These are phyloP conservation scores for Enteromius afrohamiltoni DNA, from an alignment of 2,797 vertebrate species.

Conservation along the genomic window DNA sequence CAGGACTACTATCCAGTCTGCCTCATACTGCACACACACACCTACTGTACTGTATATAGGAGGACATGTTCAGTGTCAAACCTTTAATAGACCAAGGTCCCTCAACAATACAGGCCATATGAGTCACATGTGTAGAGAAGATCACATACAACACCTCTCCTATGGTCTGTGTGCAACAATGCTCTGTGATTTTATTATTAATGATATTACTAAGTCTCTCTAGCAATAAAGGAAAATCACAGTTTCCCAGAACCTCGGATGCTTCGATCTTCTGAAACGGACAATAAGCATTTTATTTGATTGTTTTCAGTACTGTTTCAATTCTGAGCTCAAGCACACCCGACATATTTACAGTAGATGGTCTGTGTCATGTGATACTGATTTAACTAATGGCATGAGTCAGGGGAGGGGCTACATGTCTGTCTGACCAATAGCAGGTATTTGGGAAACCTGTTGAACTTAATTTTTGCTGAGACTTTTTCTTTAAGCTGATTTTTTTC, in stretches of 20 bases:
- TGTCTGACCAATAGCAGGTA: constrained; percentile 3
- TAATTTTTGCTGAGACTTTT: neutral
- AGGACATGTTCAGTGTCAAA: neutral
- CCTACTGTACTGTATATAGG: neutral
- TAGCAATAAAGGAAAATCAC: neutral
- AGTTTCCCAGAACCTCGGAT: no score
- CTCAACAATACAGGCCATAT: neutral
- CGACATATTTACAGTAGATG: neutral
- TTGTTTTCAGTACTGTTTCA: neutral
- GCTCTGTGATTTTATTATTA: no score
- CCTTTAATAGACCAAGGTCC: neutral
- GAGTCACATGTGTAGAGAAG: neutral
- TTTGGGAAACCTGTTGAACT: neutral
- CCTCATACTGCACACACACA: constrained; percentile 17
- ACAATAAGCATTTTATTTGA: neutral
- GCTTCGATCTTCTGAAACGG: no score
- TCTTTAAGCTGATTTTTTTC: neutral
- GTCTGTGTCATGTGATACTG: neutral
- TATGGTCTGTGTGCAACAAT: neutral
- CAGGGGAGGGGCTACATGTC: neutral
- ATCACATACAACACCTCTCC: neutral
- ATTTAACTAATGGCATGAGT: neutral
- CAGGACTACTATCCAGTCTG: neutral
- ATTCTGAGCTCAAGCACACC: neutral
- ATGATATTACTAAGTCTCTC: no score